Base-by-base conservation (phyloP, 1,140 invertebrate genomes). In the Streblospio benedicti region DNA sequence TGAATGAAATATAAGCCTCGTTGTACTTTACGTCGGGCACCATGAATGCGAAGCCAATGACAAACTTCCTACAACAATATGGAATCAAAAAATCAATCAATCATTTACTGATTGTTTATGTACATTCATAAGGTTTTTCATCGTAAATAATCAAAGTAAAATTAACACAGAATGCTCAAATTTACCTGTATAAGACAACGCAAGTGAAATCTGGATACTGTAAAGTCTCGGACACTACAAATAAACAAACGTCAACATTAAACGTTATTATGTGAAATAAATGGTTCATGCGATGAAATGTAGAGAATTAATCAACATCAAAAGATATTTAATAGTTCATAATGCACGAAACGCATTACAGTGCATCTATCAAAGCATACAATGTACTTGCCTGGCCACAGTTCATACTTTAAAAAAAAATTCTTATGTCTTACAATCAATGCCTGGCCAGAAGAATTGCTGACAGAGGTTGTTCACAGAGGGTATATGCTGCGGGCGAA, bases 181-280 rank as follows among this genome's bases (percentile, higher is more conserved):
- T 27, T 65, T 67, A 77, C 75, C 85, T 86, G 72, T 92, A 93
- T 0, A 90, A 69, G 14, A 86, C 90, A 18, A 95, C 88, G 71
- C 90, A 91, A 67, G 86, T 93, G 71, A 90, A 93, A 70, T 95
- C 91, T 1, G 92, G 91, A 78, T 93, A 93, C 69, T 90, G 87
- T 12, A 94, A 79, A 65, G 87, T 86, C 70, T 94, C 91, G 0
- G 88, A 87, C 64, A 94, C 89, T 92, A 75, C 53, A 81, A 82
- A 71, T 59, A 69, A 63, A 44, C 52, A 60, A 27, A 59, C 20
- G 28, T 4, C 31, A 18, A 50, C 14, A 32, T 25, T 38, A 32
- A 27, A 38, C 33, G 20, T 20, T 12, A n/a, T n/a, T n/a, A n/a
- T n/a, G n/a, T n/a, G n/a, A n/a, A n/a, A n/a, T n/a, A n/a, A n/a